Evolutionary conservation across 2,113 vertebrate species (phyloP).

Genomic region (Cyprinus carpio): DNA sequence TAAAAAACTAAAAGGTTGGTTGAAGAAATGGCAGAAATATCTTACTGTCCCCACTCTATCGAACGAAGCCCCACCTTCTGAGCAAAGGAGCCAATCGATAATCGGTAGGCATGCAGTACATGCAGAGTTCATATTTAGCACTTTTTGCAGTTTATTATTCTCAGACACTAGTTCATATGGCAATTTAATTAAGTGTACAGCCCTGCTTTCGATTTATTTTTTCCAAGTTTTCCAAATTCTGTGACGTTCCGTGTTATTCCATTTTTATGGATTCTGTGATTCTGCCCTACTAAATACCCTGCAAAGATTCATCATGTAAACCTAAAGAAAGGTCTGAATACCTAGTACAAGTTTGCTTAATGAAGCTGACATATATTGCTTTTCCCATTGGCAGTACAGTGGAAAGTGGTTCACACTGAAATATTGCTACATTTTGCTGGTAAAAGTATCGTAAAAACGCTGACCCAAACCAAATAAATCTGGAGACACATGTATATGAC

Average conservation of each 20-base stretch:
- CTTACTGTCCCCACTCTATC: too few relatives aligned
- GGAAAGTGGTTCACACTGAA: background rate
- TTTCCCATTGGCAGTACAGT: background rate
- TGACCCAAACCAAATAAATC: slow-evolving; percentile 25
- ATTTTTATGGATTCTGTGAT: background rate
- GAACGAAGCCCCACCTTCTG: too few relatives aligned
- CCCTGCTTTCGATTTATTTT: background rate
- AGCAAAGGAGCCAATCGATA: too few relatives aligned
- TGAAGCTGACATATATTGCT: background rate
- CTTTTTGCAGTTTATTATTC: background rate
- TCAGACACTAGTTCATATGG: background rate
- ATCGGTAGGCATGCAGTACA: background rate
- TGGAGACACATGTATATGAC: slow-evolving; percentile 2
- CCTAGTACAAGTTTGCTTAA: background rate
- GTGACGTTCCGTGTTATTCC: background rate
- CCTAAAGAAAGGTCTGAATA: background rate
- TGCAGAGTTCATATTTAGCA: background rate
- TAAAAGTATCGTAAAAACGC: background rate
- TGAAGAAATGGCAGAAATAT: too few relatives aligned
- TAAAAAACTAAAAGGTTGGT: too few relatives aligned
- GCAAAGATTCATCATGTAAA: background rate
- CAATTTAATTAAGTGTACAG: background rate
- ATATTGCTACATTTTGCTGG: slow-evolving; percentile 9
- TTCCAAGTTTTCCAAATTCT: background rate
- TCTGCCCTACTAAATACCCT: background rate